phyloP scores from a whole-genome alignment of 2,888 invertebrate species.

The Scaptomyza flava region DNA sequence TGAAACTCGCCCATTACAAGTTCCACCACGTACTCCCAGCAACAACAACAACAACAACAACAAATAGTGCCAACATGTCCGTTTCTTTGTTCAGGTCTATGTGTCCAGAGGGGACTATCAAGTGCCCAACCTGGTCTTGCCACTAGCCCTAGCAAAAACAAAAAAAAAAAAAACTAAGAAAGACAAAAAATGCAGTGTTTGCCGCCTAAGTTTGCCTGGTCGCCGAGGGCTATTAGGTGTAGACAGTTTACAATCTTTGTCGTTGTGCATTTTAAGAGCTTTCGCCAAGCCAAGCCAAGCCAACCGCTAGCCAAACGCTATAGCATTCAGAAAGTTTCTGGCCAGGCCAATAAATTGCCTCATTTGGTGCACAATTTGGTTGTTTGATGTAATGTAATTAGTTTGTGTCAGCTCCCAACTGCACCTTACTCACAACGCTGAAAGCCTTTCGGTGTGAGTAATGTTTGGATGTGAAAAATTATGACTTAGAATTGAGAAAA shows the following conservation, averaged over 20 bases:
- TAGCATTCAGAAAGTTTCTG: slow-evolving; percentile 46
- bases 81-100: slow-evolving; percentile 36
- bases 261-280: slow-evolving; percentile 60
- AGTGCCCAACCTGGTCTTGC: slow-evolving; percentile 29
- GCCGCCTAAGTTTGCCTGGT: slow-evolving; percentile 13
- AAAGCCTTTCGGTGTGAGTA: neutral
- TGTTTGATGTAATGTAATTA: slow-evolving; percentile 78
- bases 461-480: neutral
- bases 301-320: neutral
- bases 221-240: slow-evolving; percentile 70
- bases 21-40: slow-evolving; percentile 34
- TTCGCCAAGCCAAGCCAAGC: slow-evolving; percentile 23
- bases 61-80: slow-evolving; percentile 13
- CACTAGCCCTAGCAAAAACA: slow-evolving; percentile 23
- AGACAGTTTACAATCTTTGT: slow-evolving; percentile 77
- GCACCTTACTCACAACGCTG: neutral
- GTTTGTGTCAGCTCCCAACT: slow-evolving; percentile 70
- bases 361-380: slow-evolving; percentile 72
- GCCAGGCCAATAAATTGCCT: slow-evolving; percentile 63
- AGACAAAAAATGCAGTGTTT: slow-evolving; percentile 41
- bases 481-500: neutral
- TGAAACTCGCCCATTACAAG: slow-evolving; percentile 71
- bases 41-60: slow-evolving; percentile 3
- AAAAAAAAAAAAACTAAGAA: slow-evolving; percentile 1
- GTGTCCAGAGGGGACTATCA: slow-evolving; percentile 61